A percentile compares a stretch with the other conserved stretches of the same genome.
These are phyloP conservation scores for Lota lota DNA, from an alignment of 2,113 vertebrate species.

Conservation along the genomic window DNA sequence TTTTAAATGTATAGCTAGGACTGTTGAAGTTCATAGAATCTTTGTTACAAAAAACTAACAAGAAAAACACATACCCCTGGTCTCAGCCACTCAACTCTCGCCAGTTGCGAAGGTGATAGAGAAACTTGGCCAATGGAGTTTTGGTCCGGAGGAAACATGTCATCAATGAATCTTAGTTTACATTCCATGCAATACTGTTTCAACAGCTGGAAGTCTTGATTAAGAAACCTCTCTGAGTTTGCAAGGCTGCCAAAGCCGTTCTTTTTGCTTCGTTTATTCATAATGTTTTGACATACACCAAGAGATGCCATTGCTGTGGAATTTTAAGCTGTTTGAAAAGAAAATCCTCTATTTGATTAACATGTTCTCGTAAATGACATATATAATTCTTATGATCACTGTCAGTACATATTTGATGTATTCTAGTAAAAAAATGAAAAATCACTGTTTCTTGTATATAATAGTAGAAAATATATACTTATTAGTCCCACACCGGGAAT, in stretches of 20 bases:
- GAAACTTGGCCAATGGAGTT: slow-evolving; percentile 56
- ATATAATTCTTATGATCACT: too few species aligned
- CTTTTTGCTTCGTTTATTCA: slow-evolving; percentile 50
- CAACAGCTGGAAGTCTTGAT: slow-evolving; percentile 58
- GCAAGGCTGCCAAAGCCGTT: slow-evolving; percentile 41
- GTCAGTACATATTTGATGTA: too few species aligned
- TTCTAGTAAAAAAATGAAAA: too few species aligned
- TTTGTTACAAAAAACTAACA: not conserved
- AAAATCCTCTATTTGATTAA: too few species aligned
- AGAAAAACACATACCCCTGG: slow-evolving; percentile 35
- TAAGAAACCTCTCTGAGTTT: slow-evolving; percentile 48
- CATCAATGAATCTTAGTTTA: slow-evolving; percentile 46
- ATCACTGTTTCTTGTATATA: too few species aligned
- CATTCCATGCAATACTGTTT: slow-evolving; percentile 35
- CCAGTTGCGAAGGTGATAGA: slow-evolving; percentile 16
- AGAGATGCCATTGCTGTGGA: slow-evolving; percentile 57
- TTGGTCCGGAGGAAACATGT: slow-evolving; percentile 63
- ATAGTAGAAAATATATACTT: too few species aligned
- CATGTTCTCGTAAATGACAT: too few species aligned
- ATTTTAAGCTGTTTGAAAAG: not conserved
- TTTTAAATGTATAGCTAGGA: too few species aligned
- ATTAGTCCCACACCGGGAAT: too few species aligned
- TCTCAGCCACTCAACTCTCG: slow-evolving; percentile 44
- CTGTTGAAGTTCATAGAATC: too few species aligned
- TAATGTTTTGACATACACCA: slow-evolving; percentile 65